Percentiles rank a stretch among this genome's conserved stretches.
phyloP scores from a whole-genome alignment of 2,888 invertebrate genomes.

The Endomychus coccineus region DNA sequence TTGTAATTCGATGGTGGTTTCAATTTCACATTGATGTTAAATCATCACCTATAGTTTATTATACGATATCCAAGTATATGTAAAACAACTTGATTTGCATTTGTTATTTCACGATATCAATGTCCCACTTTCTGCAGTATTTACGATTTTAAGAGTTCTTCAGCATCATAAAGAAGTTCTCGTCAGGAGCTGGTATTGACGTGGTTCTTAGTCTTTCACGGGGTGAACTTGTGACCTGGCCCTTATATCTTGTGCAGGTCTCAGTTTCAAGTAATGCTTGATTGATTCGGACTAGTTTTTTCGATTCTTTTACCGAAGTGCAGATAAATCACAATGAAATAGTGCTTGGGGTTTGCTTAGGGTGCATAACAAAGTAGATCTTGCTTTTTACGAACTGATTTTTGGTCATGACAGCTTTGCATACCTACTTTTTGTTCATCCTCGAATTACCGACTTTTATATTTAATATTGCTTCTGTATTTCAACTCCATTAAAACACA shows the following conservation, averaged over 20 bases:
- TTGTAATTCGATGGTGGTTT: too few species aligned
- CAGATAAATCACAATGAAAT: slow-evolving; percentile 47
- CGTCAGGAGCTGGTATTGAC: too few species aligned
- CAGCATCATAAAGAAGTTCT: too few species aligned
- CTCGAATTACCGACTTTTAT: slow-evolving; percentile 21
- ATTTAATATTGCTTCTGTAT: slow-evolving; percentile 30
- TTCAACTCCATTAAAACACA: slow-evolving; percentile 35
- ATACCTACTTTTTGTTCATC: slow-evolving; percentile 24
- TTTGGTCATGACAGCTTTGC: slow-evolving; percentile 27
- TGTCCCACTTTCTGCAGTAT: too few species aligned
- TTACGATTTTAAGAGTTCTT: too few species aligned
- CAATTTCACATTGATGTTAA: too few species aligned
- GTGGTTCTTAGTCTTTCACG: slow-evolving; percentile 8
- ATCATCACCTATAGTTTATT: too few species aligned
- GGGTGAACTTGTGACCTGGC: slow-evolving; percentile 32
- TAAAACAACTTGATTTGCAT: too few species aligned
- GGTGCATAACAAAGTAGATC: slow-evolving; percentile 45
- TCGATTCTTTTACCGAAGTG: slow-evolving; percentile 46
- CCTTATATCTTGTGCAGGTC: slow-evolving; percentile 45
- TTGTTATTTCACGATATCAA: too few species aligned
- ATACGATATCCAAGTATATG: too few species aligned
- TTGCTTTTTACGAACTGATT: slow-evolving; percentile 39
- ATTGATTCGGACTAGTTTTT: slow-evolving; percentile 47
- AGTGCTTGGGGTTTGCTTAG: slow-evolving; percentile 39
- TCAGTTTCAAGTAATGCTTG: slow-evolving; percentile 44